A percentile compares a stretch with the other conserved stretches of the same genome.
phyloP scores from a whole-genome alignment of 2,797 vertebrate genomes.

The Nannoperca australis region DNA sequence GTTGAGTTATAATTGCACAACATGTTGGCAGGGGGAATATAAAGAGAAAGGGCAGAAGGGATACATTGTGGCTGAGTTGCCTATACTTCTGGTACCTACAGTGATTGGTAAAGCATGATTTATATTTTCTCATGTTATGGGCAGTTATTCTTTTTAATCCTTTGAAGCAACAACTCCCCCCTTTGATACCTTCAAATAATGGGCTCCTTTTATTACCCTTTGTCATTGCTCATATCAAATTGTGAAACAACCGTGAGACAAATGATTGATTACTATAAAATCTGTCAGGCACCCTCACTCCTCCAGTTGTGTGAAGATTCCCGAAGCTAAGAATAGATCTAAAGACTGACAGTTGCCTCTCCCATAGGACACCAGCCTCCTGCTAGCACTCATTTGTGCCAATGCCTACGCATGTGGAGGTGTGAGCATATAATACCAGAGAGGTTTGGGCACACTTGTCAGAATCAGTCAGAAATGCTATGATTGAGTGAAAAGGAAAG shows the following conservation, averaged over 20 bases:
- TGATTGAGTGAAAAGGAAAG: constrained; percentile 52
- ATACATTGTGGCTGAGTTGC: constrained; percentile 2
- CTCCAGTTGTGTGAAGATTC: constrained; percentile 56
- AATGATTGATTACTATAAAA: constrained; percentile 78
- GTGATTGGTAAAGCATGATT: constrained; percentile 15
- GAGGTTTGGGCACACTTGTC: constrained; percentile 67
- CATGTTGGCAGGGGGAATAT: constrained; percentile 53
- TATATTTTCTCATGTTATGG: constrained; percentile 14
- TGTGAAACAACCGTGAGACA: constrained; percentile 44
- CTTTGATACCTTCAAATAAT: constrained; percentile 49
- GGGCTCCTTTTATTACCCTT: constrained; percentile 36
- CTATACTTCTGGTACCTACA: constrained; percentile 16
- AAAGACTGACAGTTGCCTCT: constrained; percentile 79
- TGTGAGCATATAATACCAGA: constrained; percentile 62
- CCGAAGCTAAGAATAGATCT: constrained; percentile 76
- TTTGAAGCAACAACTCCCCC: constrained; percentile 4
- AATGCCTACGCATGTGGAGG: constrained; percentile 70
- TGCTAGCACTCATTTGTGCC: constrained; percentile 77
- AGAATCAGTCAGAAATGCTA: constrained; percentile 44
- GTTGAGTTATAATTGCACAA: constrained; percentile 77
- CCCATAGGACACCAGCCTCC: constrained; percentile 69
- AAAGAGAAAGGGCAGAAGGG: constrained; percentile 58
- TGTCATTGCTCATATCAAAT: constrained; percentile 39
- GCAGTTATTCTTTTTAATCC: constrained; percentile 15
- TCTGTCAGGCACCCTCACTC: constrained; percentile 57